phyloP scores from a whole-genome alignment of 2,113 vertebrate genomes.

The Oriolus oriolus region DNA sequence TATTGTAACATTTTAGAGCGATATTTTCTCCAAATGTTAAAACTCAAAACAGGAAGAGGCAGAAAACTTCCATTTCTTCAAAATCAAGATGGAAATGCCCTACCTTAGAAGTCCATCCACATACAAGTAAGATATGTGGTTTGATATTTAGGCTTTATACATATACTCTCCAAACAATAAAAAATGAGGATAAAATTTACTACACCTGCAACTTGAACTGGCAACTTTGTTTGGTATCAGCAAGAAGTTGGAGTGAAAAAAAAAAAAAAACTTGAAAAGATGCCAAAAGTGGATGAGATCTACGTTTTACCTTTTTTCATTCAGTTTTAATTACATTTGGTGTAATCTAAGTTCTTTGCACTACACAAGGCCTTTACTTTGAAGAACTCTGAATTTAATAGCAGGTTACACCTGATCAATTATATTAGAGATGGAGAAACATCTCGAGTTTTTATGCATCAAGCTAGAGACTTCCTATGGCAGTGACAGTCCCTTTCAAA shows the following conservation, averaged over 20 bases:
- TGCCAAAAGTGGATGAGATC: not conserved
- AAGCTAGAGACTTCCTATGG: not conserved
- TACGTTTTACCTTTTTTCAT: not conserved
- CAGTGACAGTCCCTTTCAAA: not conserved
- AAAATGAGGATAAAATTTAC: not conserved
- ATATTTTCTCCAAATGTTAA: not conserved
- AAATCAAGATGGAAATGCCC: not conserved
- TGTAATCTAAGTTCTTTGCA: not conserved
- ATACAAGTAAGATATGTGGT: not conserved
- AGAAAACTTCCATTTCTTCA: not conserved
- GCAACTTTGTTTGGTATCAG: not conserved
- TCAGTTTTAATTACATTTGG: not conserved
- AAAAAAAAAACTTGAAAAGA: not conserved
- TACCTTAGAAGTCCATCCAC: not conserved
- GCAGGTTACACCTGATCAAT: not conserved
- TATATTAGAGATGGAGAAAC: not conserved
- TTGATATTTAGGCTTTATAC: not conserved
- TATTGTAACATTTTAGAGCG: not conserved
- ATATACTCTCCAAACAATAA: not conserved
- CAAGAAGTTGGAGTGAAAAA: not conserved
- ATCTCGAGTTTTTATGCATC: fast-evolving
- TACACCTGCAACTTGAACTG: not conserved
- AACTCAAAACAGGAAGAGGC: not conserved
- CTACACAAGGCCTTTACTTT: not conserved
- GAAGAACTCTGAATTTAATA: not conserved